Conservation (phyloP, 1,140 invertebrate species). For the Heliconius congener region DNA sequence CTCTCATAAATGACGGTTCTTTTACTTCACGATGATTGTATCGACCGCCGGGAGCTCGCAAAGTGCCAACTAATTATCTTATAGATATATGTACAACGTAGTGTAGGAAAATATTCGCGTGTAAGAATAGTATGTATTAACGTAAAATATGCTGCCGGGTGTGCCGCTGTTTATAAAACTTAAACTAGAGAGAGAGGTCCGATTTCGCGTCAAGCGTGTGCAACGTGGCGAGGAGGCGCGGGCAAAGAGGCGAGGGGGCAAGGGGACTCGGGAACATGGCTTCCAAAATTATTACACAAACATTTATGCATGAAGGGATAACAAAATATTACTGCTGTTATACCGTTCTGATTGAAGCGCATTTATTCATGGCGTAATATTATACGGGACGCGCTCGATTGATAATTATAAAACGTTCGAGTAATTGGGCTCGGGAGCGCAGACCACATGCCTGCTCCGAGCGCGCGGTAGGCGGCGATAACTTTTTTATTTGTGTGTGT, state of each 20-base stretch:
- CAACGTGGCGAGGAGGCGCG: slow-evolving; percentile 55
- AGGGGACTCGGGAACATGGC: slow-evolving; percentile 61
- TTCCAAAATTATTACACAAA: slow-evolving; percentile 77
- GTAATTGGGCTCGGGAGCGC: slow-evolving; percentile 34
- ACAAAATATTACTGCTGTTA: slow-evolving; percentile 68
- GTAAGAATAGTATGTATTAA: slow-evolving; percentile 19
- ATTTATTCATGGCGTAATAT: slow-evolving; percentile 58
- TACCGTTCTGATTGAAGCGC: slow-evolving; percentile 59
- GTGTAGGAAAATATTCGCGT: not conserved
- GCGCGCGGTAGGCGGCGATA: slow-evolving; percentile 53
- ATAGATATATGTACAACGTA: not conserved
- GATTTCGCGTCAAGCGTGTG: slow-evolving; percentile 47
- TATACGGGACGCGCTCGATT: slow-evolving; percentile 37
- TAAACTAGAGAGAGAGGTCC: slow-evolving; percentile 63
- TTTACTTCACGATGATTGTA: slow-evolving; percentile 1
- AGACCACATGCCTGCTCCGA: slow-evolving; percentile 37
- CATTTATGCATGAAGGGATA: slow-evolving; percentile 79
- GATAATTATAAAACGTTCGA: slow-evolving; percentile 41
- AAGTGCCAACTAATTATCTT: slow-evolving; percentile 7
- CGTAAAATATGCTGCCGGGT: slow-evolving; percentile 10
- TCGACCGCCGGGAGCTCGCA: not conserved
- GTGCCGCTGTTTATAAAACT: slow-evolving; percentile 46
- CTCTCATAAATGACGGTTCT: slow-evolving; percentile 21
- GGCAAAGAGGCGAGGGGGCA: slow-evolving; percentile 43
- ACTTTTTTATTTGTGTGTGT: slow-evolving; percentile 50